A percentile compares a stretch with the other conserved stretches of the same genome.
These are phyloP conservation scores for Mesochorus sp. DNA, from an alignment of 2,888 invertebrate species.

Conservation along the genomic window DNA sequence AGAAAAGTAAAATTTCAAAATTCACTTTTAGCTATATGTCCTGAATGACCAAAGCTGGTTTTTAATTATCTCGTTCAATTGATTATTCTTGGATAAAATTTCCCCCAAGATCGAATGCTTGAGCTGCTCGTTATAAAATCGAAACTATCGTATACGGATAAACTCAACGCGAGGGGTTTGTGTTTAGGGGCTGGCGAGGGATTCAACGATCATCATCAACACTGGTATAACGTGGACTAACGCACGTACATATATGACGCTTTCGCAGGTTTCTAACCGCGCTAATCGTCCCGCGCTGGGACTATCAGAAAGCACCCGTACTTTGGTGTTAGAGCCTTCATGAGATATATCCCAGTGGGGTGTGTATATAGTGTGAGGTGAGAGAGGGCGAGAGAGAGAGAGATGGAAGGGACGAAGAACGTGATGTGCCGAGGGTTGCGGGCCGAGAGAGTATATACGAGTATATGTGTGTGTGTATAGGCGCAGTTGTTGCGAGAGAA, in stretches of 20 bases:
- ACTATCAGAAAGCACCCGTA: conserved; percentile 68
- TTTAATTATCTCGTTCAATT: background rate
- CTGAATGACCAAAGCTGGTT: background rate
- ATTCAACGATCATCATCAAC: conserved; percentile 56
- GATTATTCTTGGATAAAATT: background rate
- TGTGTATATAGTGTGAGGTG: conserved; percentile 39
- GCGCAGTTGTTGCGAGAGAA: conserved; percentile 59
- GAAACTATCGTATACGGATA: background rate
- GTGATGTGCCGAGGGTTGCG: conserved; percentile 6
- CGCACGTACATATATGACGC: conserved; percentile 61
- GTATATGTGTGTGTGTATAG: conserved; percentile 20
- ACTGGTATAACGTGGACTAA: conserved; percentile 34
- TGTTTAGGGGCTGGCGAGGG: conserved; percentile 19
- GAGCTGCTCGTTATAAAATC: conserved; percentile 2
- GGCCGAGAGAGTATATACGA: conserved; percentile 20
- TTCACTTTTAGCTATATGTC: background rate
- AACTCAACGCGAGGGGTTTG: background rate
- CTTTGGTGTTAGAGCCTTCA: conserved; percentile 62
- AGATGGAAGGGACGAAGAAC: conserved; percentile 35
- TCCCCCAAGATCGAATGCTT: background rate
- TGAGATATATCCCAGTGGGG: conserved; percentile 66
- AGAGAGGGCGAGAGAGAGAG: conserved; percentile 20
- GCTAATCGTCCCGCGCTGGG: conserved; percentile 76
- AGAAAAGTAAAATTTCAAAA: background rate
- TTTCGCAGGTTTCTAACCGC: conserved; percentile 72